Evolutionary conservation across 2,113 vertebrate species (phyloP), one percentile per base, ranked within the genome.

Genomic region (Pachycephala philippinensis): DNA sequence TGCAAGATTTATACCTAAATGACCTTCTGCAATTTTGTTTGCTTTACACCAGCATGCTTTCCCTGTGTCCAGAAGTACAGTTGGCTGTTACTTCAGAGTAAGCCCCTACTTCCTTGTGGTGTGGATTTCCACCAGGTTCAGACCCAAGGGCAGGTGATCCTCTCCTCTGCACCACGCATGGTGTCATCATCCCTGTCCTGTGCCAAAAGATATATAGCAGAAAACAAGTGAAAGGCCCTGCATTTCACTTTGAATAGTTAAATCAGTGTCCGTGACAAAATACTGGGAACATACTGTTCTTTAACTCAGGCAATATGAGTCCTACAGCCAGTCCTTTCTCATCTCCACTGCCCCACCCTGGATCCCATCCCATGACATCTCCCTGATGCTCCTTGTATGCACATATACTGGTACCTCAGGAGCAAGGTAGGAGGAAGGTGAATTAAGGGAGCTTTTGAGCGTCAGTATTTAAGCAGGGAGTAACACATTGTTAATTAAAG

Each of bases 391-490:
- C 39, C 24, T 57, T 3, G 1, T 22, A 14, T 40, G 45, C 37
- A 26, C 1, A 2, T 3, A 40, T 37, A n/a, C 40, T 61, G 10
- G 35, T 24, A 10, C 56, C 42, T 56, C 15, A 13, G 35, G 20
- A 89, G 12, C 4, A 1, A 11, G n/a, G n/a, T n/a, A n/a, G 0
- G 2, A 77, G n/a, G 15, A 10, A 1, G 1, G 12, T 52, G 33
- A 24, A 37, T 82, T 64, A 15, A 12, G 22, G n/a, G 53, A 87
- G 13, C 4, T 65, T 64, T 57, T 42, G 37, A 86, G 13, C 30
- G 57, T 52, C n/a, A 7, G 14, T 65, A 21, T 69, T 85, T 83
- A 49, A 83, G 27, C 26, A 77, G 37, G 26, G 26, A 80, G 6
- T 31, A 90, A 19, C 11, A 28, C 6, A 9, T 47, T n/a, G 23